phyloP scores from a whole-genome alignment of 2,888 invertebrate genomes.

The Orthosia gothica region DNA sequence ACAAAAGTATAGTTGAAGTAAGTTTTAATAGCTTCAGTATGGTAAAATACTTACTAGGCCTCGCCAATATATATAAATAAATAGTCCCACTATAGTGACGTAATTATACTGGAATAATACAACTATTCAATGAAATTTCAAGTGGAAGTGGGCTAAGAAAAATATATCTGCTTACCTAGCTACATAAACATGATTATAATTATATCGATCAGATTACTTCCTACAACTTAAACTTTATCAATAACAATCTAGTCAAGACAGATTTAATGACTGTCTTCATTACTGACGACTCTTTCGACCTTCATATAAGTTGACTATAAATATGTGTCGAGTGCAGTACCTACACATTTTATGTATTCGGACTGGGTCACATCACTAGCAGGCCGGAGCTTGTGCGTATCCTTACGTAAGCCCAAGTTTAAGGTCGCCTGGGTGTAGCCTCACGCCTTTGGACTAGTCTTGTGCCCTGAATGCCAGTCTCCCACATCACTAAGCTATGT shows the following conservation, averaged over 20 bases:
- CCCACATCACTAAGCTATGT: constrained; percentile 54
- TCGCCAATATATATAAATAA: neutral
- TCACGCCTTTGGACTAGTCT: constrained; percentile 64
- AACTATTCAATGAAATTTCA: constrained; percentile 7
- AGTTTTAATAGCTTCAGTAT: neutral
- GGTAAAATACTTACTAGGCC: neutral
- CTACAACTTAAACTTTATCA: constrained; percentile 47
- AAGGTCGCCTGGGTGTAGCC: constrained; percentile 80
- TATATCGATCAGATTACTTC: constrained; percentile 45
- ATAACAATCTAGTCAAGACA: constrained; percentile 51
- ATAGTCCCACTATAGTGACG: neutral
- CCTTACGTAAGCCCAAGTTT: constrained; percentile 86
- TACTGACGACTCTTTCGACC: constrained; percentile 58
- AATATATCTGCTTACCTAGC: neutral
- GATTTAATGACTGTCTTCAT: constrained; percentile 57
- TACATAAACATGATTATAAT: neutral
- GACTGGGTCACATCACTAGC: constrained; percentile 57
- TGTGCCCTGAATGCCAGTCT: constrained; percentile 64
- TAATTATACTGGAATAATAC: constrained; percentile 5
- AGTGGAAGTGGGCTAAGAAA: constrained; percentile 2
- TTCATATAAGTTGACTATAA: constrained; percentile 39
- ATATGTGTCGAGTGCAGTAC: constrained; percentile 17
- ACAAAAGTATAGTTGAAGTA: neutral
- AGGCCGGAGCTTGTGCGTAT: constrained; percentile 47
- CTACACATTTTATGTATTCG: constrained; percentile 33